phyloP scores from a whole-genome alignment of 1,140 invertebrate genomes.

The Protaetia brevitarsis region DNA sequence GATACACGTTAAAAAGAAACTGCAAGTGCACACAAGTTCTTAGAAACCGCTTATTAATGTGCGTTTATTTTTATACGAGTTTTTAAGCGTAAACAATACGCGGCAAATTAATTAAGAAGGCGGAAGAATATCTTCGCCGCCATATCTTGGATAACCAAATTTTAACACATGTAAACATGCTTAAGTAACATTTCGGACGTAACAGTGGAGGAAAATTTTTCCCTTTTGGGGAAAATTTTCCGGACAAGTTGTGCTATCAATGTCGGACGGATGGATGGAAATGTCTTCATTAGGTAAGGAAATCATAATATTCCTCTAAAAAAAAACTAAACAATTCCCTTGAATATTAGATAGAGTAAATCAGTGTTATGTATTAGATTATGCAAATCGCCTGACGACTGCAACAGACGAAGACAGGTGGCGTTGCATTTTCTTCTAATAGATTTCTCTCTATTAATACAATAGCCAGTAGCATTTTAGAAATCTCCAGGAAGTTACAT shows the following conservation, averaged over 20 bases:
- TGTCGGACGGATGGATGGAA: slow-evolving; percentile 29
- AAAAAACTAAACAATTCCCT: background rate
- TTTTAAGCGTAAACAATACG: too few species aligned
- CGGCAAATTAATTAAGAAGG: too few species aligned
- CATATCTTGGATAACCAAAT: background rate
- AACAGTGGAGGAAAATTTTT: slow-evolving; percentile 3
- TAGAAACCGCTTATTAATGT: background rate
- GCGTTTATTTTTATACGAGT: background rate
- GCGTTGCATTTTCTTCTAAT: slow-evolving; percentile 5
- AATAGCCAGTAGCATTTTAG: background rate
- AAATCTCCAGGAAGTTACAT: background rate
- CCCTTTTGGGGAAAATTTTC: slow-evolving; percentile 18
- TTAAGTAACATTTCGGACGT: background rate
- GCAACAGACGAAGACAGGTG: background rate
- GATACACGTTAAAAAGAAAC: background rate
- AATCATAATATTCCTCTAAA: background rate
- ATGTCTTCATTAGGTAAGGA: slow-evolving; percentile 34
- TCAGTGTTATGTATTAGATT: too few species aligned
- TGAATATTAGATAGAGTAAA: background rate
- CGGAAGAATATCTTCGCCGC: too few species aligned
- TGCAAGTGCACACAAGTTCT: background rate
- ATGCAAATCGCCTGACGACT: background rate
- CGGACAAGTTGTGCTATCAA: background rate
- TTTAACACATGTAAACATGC: background rate
- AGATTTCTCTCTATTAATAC: background rate